These are phyloP conservation scores for Prochilodus magdalenae DNA, from an alignment of 2,113 vertebrate species.

Conservation along the genomic window DNA sequence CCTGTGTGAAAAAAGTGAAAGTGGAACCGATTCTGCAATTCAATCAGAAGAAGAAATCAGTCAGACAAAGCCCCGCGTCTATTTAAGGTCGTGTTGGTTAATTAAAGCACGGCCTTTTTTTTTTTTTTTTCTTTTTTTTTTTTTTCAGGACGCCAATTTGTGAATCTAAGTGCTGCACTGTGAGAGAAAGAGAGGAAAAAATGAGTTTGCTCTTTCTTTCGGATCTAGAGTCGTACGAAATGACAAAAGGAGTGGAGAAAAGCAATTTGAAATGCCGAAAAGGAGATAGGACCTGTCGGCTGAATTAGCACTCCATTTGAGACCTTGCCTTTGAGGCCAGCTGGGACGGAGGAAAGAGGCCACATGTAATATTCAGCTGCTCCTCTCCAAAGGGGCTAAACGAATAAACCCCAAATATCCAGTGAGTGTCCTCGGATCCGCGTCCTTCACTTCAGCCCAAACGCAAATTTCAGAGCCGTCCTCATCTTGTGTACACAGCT, in stretches of 20 bases:
- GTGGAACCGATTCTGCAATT: constrained; percentile 55
- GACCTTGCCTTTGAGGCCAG: constrained; percentile 46
- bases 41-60: constrained; percentile 57
- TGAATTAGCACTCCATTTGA: constrained; percentile 65
- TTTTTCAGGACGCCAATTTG: constrained; percentile 50
- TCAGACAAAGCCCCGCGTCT: constrained; percentile 43
- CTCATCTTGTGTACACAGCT: not conserved
- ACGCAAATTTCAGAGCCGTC: not conserved
- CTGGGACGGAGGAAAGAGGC: constrained; percentile 31
- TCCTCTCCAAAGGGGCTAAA: constrained; percentile 49
- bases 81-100: constrained; percentile 57
- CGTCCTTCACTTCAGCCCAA: constrained; percentile 17
- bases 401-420: constrained; percentile 35
- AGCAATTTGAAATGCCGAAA: constrained; percentile 51
- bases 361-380: constrained; percentile 48
- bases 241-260: constrained; percentile 59
- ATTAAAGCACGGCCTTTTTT: constrained; percentile 57
- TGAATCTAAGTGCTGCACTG: constrained; percentile 43
- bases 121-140: constrained; percentile 41
- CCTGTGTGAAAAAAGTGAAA: constrained; percentile 20
- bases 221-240: constrained; percentile 50
- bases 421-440: constrained; percentile 36
- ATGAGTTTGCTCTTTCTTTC: constrained; percentile 48
- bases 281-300: constrained; percentile 46
- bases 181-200: constrained; percentile 12